phyloP scores from a whole-genome alignment of 2,113 vertebrate genomes.

The Pelmatolapia mariae region DNA sequence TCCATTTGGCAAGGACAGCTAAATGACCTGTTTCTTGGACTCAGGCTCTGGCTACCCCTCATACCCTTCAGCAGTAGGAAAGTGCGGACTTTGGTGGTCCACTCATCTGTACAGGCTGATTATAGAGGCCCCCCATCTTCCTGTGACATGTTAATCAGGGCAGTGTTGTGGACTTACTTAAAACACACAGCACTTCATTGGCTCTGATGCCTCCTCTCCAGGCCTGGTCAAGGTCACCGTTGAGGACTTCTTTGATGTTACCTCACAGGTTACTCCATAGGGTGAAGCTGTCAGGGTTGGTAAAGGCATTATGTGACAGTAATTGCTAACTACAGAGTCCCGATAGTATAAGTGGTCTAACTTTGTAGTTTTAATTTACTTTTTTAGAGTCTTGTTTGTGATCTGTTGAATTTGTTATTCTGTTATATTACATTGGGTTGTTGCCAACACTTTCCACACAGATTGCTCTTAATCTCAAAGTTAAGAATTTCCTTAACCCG shows the following conservation, averaged over 20 bases:
- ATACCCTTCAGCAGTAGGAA: background rate
- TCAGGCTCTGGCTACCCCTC: background rate
- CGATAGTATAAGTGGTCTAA: background rate
- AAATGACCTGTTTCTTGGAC: slow-evolving; percentile 36
- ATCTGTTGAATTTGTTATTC: background rate
- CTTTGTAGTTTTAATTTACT: background rate
- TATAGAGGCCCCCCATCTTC: slow-evolving; percentile 18
- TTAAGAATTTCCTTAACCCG: slow-evolving; percentile 44
- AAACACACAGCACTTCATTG: background rate
- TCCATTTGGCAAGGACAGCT: slow-evolving; percentile 37
- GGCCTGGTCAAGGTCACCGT: slow-evolving; percentile 40
- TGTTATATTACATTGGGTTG: background rate
- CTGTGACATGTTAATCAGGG: slow-evolving; percentile 58
- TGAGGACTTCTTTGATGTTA: slow-evolving; percentile 59
- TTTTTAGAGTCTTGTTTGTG: background rate
- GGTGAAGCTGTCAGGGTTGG: slow-evolving; percentile 22
- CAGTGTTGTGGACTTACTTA: slow-evolving; percentile 15
- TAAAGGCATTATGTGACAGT: background rate
- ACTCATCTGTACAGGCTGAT: slow-evolving; percentile 36
- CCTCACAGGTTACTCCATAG: slow-evolving; percentile 14
- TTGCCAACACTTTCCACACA: slow-evolving; percentile 13
- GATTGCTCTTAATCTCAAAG: slow-evolving; percentile 38
- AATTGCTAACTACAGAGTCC: slow-evolving; percentile 12
- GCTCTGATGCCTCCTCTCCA: slow-evolving; percentile 47
- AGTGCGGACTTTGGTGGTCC: slow-evolving; percentile 14